Evolutionary conservation across 2,113 vertebrate genomes (phyloP).

Genomic region (Circaetus gallicus): DNA sequence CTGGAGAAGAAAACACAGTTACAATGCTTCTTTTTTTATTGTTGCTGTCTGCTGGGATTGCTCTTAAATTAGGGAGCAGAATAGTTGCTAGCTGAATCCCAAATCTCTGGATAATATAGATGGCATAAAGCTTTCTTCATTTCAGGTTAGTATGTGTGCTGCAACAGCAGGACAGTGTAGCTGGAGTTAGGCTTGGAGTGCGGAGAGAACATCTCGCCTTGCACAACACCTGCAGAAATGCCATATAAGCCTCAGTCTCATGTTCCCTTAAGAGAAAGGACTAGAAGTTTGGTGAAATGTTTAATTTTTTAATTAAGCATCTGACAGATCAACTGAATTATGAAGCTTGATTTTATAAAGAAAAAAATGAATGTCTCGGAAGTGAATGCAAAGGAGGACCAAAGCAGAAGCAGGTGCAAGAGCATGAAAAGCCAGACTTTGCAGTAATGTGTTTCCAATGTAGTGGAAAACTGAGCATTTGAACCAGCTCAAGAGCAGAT

Average conservation of each 20-base stretch:
- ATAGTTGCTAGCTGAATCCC: background rate
- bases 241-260: background rate
- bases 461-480: background rate
- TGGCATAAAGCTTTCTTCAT: background rate
- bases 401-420: background rate
- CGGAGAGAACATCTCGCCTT: background rate
- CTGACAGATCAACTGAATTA: background rate
- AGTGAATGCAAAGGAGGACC: background rate
- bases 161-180: background rate
- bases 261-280: background rate
- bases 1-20: background rate
- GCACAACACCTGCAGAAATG: background rate
- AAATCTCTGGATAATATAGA: background rate
- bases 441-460: background rate
- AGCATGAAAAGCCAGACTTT: background rate
- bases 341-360: background rate
- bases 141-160: background rate
- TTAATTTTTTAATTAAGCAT: background rate
- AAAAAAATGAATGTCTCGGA: rapidly evolving
- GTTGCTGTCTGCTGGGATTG: background rate
- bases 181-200: background rate
- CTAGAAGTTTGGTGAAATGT: background rate
- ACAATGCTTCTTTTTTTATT: background rate
- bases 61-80: background rate
- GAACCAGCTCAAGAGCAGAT: background rate